These are phyloP conservation scores for Eupithecia centaureata DNA, from an alignment of 2,888 invertebrate species.

Conservation along the genomic window DNA sequence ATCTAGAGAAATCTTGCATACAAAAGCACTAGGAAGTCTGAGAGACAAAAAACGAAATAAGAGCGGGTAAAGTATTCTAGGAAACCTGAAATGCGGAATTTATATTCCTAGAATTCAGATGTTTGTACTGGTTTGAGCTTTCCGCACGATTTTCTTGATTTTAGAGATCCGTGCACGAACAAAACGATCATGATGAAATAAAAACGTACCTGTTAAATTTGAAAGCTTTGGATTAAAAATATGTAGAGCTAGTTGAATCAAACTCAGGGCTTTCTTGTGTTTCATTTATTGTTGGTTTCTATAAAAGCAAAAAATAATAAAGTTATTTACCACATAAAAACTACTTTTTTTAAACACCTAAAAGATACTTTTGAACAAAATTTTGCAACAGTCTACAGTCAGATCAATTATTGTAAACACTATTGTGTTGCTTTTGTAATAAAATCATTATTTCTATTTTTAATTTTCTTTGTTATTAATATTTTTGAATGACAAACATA, in stretches of 20 bases:
- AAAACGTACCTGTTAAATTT: neutral
- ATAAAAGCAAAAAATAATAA: neutral
- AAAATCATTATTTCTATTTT: too few species aligned
- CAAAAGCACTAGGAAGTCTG: neutral
- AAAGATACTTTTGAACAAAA: too few species aligned
- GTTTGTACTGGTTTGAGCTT: constrained; percentile 44
- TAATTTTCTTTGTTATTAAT: too few species aligned
- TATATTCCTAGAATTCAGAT: neutral
- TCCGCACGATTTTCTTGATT: constrained; percentile 69
- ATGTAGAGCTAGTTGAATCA: neutral
- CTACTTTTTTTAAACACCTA: too few species aligned
- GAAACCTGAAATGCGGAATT: constrained; percentile 6
- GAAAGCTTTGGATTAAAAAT: neutral
- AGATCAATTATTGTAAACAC: too few species aligned
- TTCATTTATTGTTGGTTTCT: neutral
- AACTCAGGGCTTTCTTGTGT: neutral
- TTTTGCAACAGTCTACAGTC: too few species aligned
- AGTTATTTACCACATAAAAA: too few species aligned
- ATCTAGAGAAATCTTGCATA: neutral
- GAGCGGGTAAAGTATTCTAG: constrained; percentile 2
- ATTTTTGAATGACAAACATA: too few species aligned
- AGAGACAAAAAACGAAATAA: neutral
- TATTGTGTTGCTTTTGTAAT: too few species aligned
- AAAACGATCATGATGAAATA: neutral
- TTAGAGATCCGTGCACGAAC: constrained; percentile 44